Base-by-base conservation (phyloP, 1,140 invertebrate species). In the Cydia splendana region DNA sequence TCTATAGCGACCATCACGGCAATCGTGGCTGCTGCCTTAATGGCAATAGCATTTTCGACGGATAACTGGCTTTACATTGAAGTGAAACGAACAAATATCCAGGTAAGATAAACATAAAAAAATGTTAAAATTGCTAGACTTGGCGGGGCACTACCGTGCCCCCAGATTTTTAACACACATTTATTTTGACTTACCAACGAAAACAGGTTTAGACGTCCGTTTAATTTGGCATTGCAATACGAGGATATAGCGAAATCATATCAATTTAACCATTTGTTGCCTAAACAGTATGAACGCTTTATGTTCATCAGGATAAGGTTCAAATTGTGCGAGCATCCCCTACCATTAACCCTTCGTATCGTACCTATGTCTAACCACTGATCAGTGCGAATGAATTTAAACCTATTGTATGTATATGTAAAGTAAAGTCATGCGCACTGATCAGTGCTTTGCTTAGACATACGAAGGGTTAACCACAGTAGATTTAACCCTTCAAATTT, bases 1-100 rank as follows among this genome's bases (percentile, higher is more conserved):
- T 98, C 97, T 89, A 95, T 98, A 93, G 98, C 98, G 79, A 98
- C 98, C 85, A 98, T 99, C 93, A 96, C 97, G 87, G 97, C 97
- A 85, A 98, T 98, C 87, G 96, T 98, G 84, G 97, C 97, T 81
- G 97, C 97, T 85, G 97, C 97, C 73, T 94, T 98, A 83, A 95
- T 99, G 85, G 96, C 97, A 78, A 98, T 98, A 89, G 97, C 98
- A 81, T 98, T 99, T 93, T 97, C 97, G 84, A 98, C 98, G 88
- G 98, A 99, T 94, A 98, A 98, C 94, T 98, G 98, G 98, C 94
- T 98, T 82, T 97, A 97, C 91, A 97, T 98, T 83, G 97, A 98
- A 94, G 97, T 99, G 78, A 97, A 97, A 91, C 95, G 98, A 82
- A 96, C 95, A 80, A 95, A 96, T 90, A 98, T 98, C 86, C 95